Base-by-base conservation (phyloP, 2,888 invertebrate species). In the Dermolepida albohirtum region DNA sequence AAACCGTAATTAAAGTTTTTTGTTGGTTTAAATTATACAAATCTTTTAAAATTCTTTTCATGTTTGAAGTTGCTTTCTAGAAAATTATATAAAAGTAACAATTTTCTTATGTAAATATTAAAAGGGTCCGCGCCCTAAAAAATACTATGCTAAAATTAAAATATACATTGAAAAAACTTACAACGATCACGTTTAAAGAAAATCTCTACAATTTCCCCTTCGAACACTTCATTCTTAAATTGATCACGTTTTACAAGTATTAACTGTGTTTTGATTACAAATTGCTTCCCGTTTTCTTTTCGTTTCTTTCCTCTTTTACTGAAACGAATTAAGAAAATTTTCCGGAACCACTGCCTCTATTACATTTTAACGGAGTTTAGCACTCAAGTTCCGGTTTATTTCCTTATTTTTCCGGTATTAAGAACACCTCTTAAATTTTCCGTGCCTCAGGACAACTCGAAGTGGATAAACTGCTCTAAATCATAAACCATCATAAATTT, bases 401-500 rank as follows among this genome's bases (percentile, higher is more conserved):
- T 64, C 64, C 43, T 52, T 64, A 29, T 51, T 43, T 29, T 52
- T 52, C 43, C 52, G 29, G 43, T 52, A 49, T 43, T 22, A 52
- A 39, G 51, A 29, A 41, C 64, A 51, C 52, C 52, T 41, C 40
- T 34, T 34, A 34, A 34, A 34, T 34, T 34, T 7, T 34, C 34
- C 34, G 34, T 34, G 34, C 34, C 34, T 29, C 17, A 22, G 40
- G 51, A 41, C 22, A 41, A 34, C 43, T 52, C 57, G 51, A 66
- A 70, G 66, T 64, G 68, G 68, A 66, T 70, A 70, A 70, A 70
- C 65, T 67, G 52, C 57, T 51, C 68, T 66, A 66, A 70, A 70
- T 70, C 70, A 70, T 68, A 66, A 70, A 63, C 68, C 50, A 66
- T 51, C 68, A 66, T 70, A 70, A 70, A 70, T 70, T 66, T 70